Base-by-base conservation (phyloP, 2,797 vertebrate species). In the Siniperca undulata region DNA sequence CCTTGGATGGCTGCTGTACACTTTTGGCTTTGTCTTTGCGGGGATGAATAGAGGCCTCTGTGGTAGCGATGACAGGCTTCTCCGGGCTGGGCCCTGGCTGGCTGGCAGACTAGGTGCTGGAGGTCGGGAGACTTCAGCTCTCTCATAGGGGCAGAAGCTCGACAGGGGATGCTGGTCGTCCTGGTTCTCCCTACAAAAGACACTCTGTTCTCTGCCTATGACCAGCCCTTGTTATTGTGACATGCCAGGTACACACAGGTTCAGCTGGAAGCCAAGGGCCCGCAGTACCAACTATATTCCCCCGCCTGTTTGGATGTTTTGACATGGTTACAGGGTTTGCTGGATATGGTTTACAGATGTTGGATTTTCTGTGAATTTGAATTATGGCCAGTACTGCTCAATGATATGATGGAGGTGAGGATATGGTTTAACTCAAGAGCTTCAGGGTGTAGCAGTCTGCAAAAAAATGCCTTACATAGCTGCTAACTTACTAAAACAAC, bases 31-130 rank as follows among this genome's bases (percentile, higher is more conserved):
- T 95, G 95, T 95, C 93, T 95, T 92, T 87, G 85, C 44, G 7
- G 76, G 91, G 83, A 95, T 96, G 96, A 96, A 96, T 95, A 88
- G 95, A 93, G 88, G 88, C 91, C 94, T 96, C 95, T 96, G 95
- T 96, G 91, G 88, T 82, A 73, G 93, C 85, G 94, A 92, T 96
- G 96, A 96, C 94, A 95, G 95, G 90, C 85, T 53, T 85, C 84
- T 91, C 89, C 73, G 76, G 91, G 91, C 88, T 65, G 88, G 90
- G 92, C 78, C 92, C 90, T 90, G 87, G 88, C 91, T 86, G 91
- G 89, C 86, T 83, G 89, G 92, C 85, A 82, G 86, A 44, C 75
- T 86, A 91, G 92, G 88, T 89, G 84, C 91, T 86, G 91, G 86
- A 86, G 89, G 78, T 89, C 44, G 77, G 86, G 86, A 91, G 91